These are phyloP conservation scores for Canis aureus DNA, from an alignment of 2,113 vertebrate genomes.

Conservation along the genomic window DNA sequence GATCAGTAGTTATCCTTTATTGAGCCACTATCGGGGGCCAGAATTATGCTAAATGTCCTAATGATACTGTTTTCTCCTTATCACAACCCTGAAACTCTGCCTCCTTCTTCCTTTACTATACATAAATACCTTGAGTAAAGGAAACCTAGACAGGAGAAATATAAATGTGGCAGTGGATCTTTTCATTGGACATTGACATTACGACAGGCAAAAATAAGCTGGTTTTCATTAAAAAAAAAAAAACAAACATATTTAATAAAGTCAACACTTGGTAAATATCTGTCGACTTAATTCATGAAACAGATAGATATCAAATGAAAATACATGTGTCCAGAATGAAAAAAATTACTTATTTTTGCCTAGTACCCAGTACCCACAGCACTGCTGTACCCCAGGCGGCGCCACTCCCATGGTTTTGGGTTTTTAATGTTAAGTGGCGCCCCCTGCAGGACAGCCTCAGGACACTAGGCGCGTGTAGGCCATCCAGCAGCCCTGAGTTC, in stretches of 20 bases:
- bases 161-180: not conserved
- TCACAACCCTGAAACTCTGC: not conserved
- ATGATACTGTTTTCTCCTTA: not conserved
- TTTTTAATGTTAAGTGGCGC: not conserved
- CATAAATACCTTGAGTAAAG: not conserved
- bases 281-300: slow-evolving; percentile 25
- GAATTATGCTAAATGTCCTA: not conserved
- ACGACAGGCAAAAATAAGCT: not conserved
- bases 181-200: slow-evolving; percentile 1
- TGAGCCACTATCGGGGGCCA: not conserved
- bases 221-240: not conserved
- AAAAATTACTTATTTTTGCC: not conserved
- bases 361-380: too few relatives aligned
- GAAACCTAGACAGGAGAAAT: not conserved
- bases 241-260: not conserved
- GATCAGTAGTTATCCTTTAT: not conserved
- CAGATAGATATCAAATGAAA: not conserved
- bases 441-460: not conserved
- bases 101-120: not conserved
- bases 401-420: not conserved
- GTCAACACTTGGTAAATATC: not conserved
- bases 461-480: not conserved
- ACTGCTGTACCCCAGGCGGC: not conserved
- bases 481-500: not conserved
- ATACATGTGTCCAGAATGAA: not conserved